These are phyloP conservation scores for Rostratula benghalensis DNA, from an alignment of 2,113 vertebrate species.

Conservation along the genomic window DNA sequence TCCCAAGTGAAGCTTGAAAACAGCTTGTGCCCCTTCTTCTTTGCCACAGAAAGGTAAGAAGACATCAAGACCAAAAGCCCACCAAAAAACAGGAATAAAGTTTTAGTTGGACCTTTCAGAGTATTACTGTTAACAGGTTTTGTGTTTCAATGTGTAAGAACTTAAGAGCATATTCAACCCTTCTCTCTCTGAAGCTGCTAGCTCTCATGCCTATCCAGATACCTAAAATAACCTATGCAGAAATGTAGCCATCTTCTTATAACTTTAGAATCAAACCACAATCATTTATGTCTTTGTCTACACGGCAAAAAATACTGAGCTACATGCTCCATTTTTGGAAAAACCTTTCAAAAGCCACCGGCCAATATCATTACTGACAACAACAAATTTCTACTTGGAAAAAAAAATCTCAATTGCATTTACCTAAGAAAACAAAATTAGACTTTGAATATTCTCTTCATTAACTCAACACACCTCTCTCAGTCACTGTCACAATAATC, in stretches of 20 bases:
- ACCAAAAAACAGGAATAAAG: background rate
- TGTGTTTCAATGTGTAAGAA: background rate
- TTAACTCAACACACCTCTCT: background rate
- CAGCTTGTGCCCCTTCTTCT: background rate
- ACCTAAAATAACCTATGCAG: accelerated
- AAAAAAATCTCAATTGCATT: background rate
- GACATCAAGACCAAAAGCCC: background rate
- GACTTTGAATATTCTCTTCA: background rate
- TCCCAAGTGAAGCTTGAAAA: background rate
- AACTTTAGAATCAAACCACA: background rate
- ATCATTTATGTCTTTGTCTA: background rate
- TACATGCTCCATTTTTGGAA: background rate
- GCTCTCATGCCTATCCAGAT: background rate
- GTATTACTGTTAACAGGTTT: background rate
- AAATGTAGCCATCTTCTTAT: background rate
- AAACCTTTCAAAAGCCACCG: background rate
- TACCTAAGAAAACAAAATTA: background rate
- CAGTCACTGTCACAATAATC: background rate
- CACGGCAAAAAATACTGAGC: background rate
- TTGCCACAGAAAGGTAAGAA: background rate
- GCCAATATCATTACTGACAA: background rate
- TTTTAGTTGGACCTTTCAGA: background rate
- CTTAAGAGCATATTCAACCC: background rate
- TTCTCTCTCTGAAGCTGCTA: background rate
- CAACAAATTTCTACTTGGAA: background rate